phyloP scores from a whole-genome alignment of 2,113 vertebrate species.

The Cephalopholis sonnerati region DNA sequence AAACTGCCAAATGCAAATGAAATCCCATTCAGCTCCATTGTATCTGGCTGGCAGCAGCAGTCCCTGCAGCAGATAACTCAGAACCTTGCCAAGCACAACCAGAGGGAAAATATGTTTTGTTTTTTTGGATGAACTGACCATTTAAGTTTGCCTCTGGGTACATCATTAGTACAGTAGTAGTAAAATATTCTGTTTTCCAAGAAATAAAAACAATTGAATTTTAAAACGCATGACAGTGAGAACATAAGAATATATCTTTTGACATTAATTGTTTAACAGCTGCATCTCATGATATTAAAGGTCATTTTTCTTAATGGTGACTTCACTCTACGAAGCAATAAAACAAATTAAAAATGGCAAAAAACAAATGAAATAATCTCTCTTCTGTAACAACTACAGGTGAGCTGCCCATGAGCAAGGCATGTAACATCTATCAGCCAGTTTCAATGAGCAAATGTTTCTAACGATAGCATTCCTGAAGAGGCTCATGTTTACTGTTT shows the following conservation, averaged over 20 bases:
- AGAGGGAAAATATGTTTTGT: conserved; percentile 38
- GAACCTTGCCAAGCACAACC: conserved; percentile 52
- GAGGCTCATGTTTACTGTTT: conserved; percentile 2
- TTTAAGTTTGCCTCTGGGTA: conserved; percentile 39
- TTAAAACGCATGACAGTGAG: conserved; percentile 21
- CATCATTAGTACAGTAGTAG: conserved; percentile 22
- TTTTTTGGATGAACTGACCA: conserved; percentile 46
- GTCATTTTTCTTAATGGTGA: neutral
- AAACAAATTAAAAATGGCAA: neutral
- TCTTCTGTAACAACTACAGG: neutral
- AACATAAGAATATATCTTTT: conserved; percentile 4
- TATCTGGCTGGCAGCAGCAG: conserved; percentile 50
- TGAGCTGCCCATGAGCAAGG: conserved; percentile 12
- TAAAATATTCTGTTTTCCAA: conserved; percentile 32
- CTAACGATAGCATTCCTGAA: neutral
- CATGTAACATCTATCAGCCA: neutral
- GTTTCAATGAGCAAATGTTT: neutral
- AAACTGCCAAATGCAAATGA: conserved; percentile 58
- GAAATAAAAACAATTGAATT: conserved; percentile 20
- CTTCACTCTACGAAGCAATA: neutral
- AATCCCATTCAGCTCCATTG: conserved; percentile 49
- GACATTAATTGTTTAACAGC: conserved; percentile 1
- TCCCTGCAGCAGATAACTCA: conserved; percentile 49
- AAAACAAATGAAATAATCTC: neutral
- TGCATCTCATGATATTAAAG: conserved; percentile 6